Evolutionary conservation across 23 tunicate species (phyloP), one percentile per base, ranked within the genome.

Genomic region (Phallusia fumigata): DNA sequence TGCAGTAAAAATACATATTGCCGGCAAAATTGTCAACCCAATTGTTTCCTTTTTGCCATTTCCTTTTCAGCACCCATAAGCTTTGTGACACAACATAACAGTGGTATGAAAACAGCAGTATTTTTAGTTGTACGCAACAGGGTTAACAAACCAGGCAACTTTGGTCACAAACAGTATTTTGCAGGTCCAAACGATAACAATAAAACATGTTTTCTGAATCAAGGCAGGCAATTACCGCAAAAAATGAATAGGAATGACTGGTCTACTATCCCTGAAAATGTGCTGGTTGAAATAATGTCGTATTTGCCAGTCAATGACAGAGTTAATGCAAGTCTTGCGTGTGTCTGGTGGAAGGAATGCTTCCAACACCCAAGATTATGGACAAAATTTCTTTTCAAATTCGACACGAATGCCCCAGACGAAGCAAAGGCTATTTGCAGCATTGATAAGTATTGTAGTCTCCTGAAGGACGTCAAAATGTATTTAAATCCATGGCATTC

Each of bases 371-470:
- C 82, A 36, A 85, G 76, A 30, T 35, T 88, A 32, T 88, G 91
- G 91, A 77, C 87, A 32, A 79, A 64, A 32, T 82, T 88, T 76
- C 36, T 45, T 33, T 78, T 88, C 40, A 88, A 88, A n/a, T 77
- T 88, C 35, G 91, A 88, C 36, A 83, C 83, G 31, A 36, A 65
- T 30, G 35, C 49, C 0, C 82, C 76, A 26, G 81, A 82, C 11
- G 91, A 83, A 18, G 86, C 77, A 21, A 76, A 77, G 28, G 91
- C 91, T 22, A 45, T 83, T 19, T 51, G 13, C 18, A 82, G 83
- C 82, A 80, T 76, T 11, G 82, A 88, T 26, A 36, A 32, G 34
- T 83, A 88, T 58, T 51, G 78, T n/a, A 30, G 83, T 11, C 52
- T 79, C 0, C 75, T 88, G 65, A 82, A 58, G 18, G 86, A 82